A percentile compares a stretch with the other conserved stretches of the same genome.
These are phyloP conservation scores for Pterophyllum scalare DNA, from an alignment of 2,113 vertebrate genomes.

Conservation along the genomic window DNA sequence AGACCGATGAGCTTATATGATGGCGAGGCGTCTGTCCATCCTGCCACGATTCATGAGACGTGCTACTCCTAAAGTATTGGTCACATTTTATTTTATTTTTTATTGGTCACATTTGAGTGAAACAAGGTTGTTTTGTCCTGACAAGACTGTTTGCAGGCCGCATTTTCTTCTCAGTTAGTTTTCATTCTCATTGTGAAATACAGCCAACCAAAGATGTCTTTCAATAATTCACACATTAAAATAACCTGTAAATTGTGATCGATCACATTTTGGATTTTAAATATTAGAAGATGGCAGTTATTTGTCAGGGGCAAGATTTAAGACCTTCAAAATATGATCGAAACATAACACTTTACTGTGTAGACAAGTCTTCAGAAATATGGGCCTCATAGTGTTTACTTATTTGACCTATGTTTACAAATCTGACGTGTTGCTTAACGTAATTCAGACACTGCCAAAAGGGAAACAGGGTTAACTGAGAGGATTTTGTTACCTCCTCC, in stretches of 20 bases:
- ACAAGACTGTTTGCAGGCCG: neutral
- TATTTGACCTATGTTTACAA: no score
- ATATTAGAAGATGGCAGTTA: neutral
- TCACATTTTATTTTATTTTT: no score
- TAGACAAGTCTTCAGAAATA: no score
- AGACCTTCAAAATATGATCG: neutral
- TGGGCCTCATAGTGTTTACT: neutral
- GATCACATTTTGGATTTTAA: neutral
- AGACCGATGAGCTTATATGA: no score
- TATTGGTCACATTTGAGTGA: neutral
- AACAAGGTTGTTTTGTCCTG: neutral
- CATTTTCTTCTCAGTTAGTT: neutral
- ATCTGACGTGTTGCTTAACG: neutral
- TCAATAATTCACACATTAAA: neutral
- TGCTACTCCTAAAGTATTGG: neutral
- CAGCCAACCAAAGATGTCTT: fast-evolving
- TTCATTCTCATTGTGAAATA: neutral
- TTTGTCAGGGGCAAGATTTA: neutral
- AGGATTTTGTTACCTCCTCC: neutral
- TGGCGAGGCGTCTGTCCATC: no score
- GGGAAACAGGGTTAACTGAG: neutral
- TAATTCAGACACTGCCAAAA: neutral
- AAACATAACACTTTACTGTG: neutral
- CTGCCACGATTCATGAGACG: neutral
- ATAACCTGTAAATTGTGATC: neutral